phyloP scores from a whole-genome alignment of 2,797 vertebrate genomes.

The Avahi laniger region DNA sequence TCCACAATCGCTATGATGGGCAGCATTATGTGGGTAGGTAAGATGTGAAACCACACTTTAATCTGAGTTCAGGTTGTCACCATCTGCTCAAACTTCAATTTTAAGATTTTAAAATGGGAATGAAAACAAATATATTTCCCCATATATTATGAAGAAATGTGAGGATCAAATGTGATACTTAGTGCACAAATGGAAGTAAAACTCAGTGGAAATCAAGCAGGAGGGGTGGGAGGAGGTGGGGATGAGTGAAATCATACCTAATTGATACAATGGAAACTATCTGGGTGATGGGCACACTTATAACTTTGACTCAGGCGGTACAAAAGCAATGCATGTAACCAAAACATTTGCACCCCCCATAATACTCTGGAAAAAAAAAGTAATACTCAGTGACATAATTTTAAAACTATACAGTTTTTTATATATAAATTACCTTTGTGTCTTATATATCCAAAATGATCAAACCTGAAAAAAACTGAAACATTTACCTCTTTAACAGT shows the following conservation, averaged over 20 bases:
- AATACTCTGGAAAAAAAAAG: neutral
- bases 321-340: no score
- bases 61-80: neutral
- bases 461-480: slow-evolving; percentile 11
- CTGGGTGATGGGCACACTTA: no score
- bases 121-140: neutral
- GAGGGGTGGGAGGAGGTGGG: no score
- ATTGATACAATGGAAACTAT: no score
- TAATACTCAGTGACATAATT: neutral
- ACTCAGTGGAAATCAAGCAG: no score
- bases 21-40: neutral
- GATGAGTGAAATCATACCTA: no score
- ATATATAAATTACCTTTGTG: neutral
- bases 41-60: neutral
- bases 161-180: neutral
- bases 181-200: no score
- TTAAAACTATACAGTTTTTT: neutral
- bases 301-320: no score
- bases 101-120: neutral
- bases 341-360: no score
- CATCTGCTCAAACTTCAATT: neutral
- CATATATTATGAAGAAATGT: slow-evolving; percentile 9
- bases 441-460: neutral
- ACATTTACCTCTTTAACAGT: slow-evolving; percentile 94
- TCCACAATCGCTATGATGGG: neutral